A percentile compares a stretch with the other conserved stretches of the same genome.
phyloP scores from a whole-genome alignment of 2,888 invertebrate genomes.

The Amiota communis region DNA sequence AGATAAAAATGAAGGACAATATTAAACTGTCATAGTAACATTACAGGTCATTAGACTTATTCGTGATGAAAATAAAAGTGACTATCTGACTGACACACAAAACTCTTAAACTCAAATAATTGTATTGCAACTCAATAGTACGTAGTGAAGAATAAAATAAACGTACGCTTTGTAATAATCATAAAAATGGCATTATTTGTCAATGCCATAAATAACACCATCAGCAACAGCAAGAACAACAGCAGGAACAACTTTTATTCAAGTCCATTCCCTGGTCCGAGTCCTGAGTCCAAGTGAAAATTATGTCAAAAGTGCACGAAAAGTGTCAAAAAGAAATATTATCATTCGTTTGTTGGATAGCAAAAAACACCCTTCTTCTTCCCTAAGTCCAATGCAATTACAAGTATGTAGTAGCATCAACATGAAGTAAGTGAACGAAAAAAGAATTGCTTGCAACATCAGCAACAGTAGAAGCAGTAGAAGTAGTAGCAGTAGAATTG shows the following conservation, averaged over 20 bases:
- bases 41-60: constrained; percentile 59
- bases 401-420: too few species aligned
- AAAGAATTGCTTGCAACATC: too few species aligned
- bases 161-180: constrained; percentile 29
- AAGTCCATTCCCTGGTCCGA: background rate
- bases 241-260: constrained; percentile 38
- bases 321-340: constrained; percentile 36
- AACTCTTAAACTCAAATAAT: too few species aligned
- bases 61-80: too few species aligned
- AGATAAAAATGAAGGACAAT: constrained; percentile 35
- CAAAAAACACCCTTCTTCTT: too few species aligned
- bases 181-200: constrained; percentile 38
- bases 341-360: background rate
- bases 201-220: constrained; percentile 26
- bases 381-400: too few species aligned
- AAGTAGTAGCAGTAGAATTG: background rate
- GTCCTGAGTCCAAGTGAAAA: background rate
- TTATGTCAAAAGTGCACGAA: constrained; percentile 29
- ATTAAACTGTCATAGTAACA: constrained; percentile 47
- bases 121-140: constrained; percentile 10
- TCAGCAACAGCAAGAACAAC: constrained; percentile 27
- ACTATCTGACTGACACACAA: constrained; percentile 12
- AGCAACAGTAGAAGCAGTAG: background rate
- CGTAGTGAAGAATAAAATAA: too few species aligned
- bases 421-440: too few species aligned